Evolutionary conservation across 2,888 invertebrate genomes (phyloP).

Genomic region (Portevinia maculata): DNA sequence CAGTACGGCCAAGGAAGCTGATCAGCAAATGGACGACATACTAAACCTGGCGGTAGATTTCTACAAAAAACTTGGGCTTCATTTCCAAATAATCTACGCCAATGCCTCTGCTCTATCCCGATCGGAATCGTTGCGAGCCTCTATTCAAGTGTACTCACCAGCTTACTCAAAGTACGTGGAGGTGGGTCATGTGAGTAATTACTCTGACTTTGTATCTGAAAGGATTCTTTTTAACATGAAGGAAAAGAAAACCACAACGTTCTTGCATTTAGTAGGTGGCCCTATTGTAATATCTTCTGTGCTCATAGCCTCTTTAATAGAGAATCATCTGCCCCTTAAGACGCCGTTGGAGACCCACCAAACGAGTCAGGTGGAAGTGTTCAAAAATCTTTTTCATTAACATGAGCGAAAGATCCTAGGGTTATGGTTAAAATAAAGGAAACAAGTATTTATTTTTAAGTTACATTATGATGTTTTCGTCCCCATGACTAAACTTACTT

Average conservation of each 20-base stretch:
- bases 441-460: neutral
- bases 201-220: slow-evolving; percentile 90
- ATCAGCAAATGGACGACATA: slow-evolving; percentile 85
- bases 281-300: slow-evolving; percentile 89
- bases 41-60: slow-evolving; percentile 84
- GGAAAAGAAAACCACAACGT: slow-evolving; percentile 85
- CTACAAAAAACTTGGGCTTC: slow-evolving; percentile 87
- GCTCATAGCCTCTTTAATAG: slow-evolving; percentile 89
- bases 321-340: slow-evolving; percentile 83
- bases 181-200: slow-evolving; percentile 89
- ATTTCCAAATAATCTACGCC: slow-evolving; percentile 86
- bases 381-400: slow-evolving; percentile 79
- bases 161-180: slow-evolving; percentile 86
- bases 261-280: slow-evolving; percentile 88
- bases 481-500: no score
- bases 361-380: slow-evolving; percentile 76
- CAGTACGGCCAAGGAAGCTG: slow-evolving; percentile 83
- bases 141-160: slow-evolving; percentile 90
- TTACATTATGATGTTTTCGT: neutral
- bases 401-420: no score
- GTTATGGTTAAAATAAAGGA: neutral
- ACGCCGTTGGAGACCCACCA: slow-evolving; percentile 56
- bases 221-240: slow-evolving; percentile 88
- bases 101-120: slow-evolving; percentile 86
- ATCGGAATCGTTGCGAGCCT: slow-evolving; percentile 88